Evolutionary conservation across 2,113 vertebrate species (phyloP), one percentile per base, ranked within the genome.

Genomic region (Hiodon tergisus): DNA sequence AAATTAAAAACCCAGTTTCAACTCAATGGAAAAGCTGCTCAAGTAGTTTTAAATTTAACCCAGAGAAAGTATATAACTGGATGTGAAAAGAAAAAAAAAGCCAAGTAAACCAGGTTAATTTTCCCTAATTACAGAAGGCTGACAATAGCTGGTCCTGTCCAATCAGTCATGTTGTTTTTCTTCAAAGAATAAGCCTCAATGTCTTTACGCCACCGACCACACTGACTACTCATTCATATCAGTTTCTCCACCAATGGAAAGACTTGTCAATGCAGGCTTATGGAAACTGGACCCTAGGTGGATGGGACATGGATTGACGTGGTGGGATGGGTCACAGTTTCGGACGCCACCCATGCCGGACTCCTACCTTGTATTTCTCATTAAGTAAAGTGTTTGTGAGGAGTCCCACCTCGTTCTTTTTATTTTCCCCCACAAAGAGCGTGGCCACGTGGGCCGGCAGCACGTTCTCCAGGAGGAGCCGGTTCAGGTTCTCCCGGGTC

Each of bases 401-500:
- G 67, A 78, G n/a, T 78, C 85, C 59, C 73, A 98, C 97, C 96
- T 99, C 97, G 0, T 96, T 96, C 76, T 96, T 88, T 82, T 98
- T 98, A 60, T 91, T 92, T 85, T 98, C 95, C 2, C 94, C 96
- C 0, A 99, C 94, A 81, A 99, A 99, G 85, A 98, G 93, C 0
- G 93, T 87, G 0, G 97, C 97, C 67, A 98, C 97, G 0, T 98
- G 97, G 4, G 96, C 96, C 0, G 97, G 97, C 79, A 99, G 93
- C 2, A 99, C 97, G 0, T 99, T 99, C 84, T 99, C 97, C 86
- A 99, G 85, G 68, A 99, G 88, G 5, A 99, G 93, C 31, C 96
- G 95, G 82, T 98, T 99, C 70, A 99, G 92, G 0, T 98, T 98
- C 88, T 99, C 97, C 89, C 97, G 93, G 0, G 97, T 98, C 85